Percentiles rank a stretch among this genome's conserved stretches.
phyloP scores from a whole-genome alignment of 2,797 vertebrate species.

The Phrynocephalus forsythii region DNA sequence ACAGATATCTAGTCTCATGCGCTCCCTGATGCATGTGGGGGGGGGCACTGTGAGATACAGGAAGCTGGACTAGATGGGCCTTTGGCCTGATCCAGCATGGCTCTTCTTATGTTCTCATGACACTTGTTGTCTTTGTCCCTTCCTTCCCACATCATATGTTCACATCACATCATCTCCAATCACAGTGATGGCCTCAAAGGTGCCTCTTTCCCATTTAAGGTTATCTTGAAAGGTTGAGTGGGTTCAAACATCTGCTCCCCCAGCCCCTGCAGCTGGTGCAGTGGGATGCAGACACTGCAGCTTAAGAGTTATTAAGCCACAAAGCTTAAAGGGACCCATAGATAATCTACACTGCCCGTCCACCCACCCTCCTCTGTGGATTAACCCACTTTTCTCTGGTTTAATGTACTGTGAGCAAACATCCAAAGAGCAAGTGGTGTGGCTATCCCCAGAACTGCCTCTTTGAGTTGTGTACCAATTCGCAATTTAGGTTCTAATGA shows the following conservation, averaged over 20 bases:
- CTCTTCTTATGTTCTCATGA: too few relatives aligned
- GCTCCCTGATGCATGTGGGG: too few relatives aligned
- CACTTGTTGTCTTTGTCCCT: constrained; percentile 34
- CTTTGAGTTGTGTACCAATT: background rate
- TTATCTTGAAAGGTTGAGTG: background rate
- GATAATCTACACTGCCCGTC: background rate
- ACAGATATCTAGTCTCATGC: too few relatives aligned
- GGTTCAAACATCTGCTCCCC: background rate
- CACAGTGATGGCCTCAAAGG: background rate
- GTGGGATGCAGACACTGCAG: background rate
- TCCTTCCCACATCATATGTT: background rate
- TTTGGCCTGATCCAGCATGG: too few relatives aligned
- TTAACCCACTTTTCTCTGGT: constrained; percentile 10
- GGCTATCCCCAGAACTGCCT: background rate
- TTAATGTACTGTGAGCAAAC: background rate
- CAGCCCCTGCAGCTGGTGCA: background rate
- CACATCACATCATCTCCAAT: constrained; percentile 5
- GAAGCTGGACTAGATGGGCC: too few relatives aligned
- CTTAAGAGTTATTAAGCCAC: background rate
- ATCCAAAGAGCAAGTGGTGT: background rate
- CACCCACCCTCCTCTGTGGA: background rate
- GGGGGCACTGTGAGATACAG: too few relatives aligned
- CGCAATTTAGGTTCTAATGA: background rate
- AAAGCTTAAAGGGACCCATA: constrained; percentile 14
- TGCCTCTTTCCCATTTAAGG: background rate